Base-by-base conservation (phyloP, 2,113 vertebrate species). In the Bambusicola thoracicus region DNA sequence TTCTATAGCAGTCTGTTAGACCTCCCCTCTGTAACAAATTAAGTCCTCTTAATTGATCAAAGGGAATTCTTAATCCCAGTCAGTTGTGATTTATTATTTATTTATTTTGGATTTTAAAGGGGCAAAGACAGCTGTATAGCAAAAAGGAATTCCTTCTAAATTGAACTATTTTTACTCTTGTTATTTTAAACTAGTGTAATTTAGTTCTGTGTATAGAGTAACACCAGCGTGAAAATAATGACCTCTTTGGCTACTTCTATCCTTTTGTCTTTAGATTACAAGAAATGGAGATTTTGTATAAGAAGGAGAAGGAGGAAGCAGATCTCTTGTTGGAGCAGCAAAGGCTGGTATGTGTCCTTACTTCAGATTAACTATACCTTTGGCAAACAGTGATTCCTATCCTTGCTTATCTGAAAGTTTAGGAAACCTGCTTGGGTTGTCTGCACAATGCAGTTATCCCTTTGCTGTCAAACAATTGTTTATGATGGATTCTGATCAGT, bases 241-340 rank as follows among this genome's bases (percentile, higher is more conserved):
- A 56, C 11, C 51, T 73, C 56, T 74, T 21, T 84, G 69, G 48
- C 81, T 66, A 25, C 25, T 82, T 80, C 34, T 94, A 15, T 81
- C 63, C 38, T 59, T 58, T 56, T 81, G 6, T 83, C 41, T 73
- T 17, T 95, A 99, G 99, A 89, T 98, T 99, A 53, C 99, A 99
- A 87, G 99, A 99, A 95, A 99, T 99, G 99, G 99, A 99, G 96
- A 99, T 99, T 92, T 96, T 99, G 11, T 99, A 99, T 97, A 99
- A 99, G 96, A 99, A 99, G 63, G 99, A 99, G 91, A 99, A 99
- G 75, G 99, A 99, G 68, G 99, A 99, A 96, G 99, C 99, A 8
- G 99, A 99, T 95, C 99, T 99, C 83, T 98, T 99, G 66, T 83
- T 99, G 96, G 99, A 99, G 96, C 99, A 99, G 93, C 99, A 99